These are phyloP conservation scores for Cyprinodon variegatus DNA, from an alignment of 2,113 vertebrate genomes.

Conservation along the genomic window DNA sequence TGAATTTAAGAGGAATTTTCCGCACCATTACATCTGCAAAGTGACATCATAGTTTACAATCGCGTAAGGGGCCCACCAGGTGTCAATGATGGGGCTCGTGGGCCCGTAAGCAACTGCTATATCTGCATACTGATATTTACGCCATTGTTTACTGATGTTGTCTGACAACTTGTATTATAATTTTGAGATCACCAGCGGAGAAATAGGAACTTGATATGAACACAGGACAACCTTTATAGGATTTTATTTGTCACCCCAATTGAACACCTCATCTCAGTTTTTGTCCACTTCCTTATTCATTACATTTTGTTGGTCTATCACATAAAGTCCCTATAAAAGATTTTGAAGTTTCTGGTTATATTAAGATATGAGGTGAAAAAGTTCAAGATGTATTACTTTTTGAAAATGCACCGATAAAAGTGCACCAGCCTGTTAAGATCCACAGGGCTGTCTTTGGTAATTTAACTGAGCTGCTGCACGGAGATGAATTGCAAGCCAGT, in stretches of 20 bases:
- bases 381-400: not conserved
- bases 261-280: not conserved
- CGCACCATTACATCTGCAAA: too few species aligned
- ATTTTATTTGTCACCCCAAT: not conserved
- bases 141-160: not conserved
- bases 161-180: not conserved
- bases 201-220: not conserved
- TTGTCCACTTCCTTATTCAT: not conserved
- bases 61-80: too few species aligned
- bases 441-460: conserved; percentile 65
- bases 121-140: too few species aligned
- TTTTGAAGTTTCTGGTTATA: not conserved
- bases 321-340: not conserved
- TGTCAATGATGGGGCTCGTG: too few species aligned
- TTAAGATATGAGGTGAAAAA: not conserved
- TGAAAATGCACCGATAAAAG: not conserved
- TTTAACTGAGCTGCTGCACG: conserved; percentile 70
- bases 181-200: not conserved
- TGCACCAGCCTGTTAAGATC: conserved; percentile 50
- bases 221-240: not conserved
- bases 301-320: not conserved
- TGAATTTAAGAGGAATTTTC: too few species aligned
- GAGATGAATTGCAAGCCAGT: conserved; percentile 74
- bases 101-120: too few species aligned
- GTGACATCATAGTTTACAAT: too few species aligned